phyloP scores from a whole-genome alignment of 2,113 vertebrate genomes.

The Pangasianodon gigas region DNA sequence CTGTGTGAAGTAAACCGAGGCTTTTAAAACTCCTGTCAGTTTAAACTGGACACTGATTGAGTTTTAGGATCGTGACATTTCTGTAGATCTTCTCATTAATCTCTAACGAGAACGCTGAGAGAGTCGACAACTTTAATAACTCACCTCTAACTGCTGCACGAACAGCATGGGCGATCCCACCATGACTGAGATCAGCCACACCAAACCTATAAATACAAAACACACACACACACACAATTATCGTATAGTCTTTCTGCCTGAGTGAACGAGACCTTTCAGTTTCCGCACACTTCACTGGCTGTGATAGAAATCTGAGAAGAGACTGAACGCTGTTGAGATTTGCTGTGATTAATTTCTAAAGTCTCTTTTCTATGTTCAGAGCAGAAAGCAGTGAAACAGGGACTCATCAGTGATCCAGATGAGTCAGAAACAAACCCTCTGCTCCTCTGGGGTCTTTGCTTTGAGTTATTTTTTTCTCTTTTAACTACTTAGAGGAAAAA shows the following conservation, averaged over 20 bases:
- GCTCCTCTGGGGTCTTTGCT: background rate
- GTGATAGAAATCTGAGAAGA: background rate
- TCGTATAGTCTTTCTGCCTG: background rate
- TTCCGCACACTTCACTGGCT: background rate
- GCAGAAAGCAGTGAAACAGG: background rate
- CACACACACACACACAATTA: background rate
- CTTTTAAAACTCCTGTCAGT: too few relatives aligned
- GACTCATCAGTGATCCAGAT: too few relatives aligned
- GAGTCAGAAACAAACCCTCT: background rate
- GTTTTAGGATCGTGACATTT: background rate
- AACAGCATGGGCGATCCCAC: slow-evolving; percentile 82
- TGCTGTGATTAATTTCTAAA: background rate
- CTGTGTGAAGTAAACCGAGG: too few relatives aligned
- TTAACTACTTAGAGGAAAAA: background rate
- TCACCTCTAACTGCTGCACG: slow-evolving; percentile 79
- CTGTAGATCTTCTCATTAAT: background rate
- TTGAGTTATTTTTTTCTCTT: background rate
- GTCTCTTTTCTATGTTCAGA: background rate
- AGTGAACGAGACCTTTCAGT: background rate
- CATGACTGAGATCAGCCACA: slow-evolving; percentile 76
- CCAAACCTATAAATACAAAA: slow-evolving; percentile 65
- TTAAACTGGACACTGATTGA: background rate
- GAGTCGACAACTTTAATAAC: background rate
- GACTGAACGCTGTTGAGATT: background rate
- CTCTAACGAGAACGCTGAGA: background rate